phyloP scores from a whole-genome alignment of 2,113 vertebrate genomes.

The Diadophis punctatus region DNA sequence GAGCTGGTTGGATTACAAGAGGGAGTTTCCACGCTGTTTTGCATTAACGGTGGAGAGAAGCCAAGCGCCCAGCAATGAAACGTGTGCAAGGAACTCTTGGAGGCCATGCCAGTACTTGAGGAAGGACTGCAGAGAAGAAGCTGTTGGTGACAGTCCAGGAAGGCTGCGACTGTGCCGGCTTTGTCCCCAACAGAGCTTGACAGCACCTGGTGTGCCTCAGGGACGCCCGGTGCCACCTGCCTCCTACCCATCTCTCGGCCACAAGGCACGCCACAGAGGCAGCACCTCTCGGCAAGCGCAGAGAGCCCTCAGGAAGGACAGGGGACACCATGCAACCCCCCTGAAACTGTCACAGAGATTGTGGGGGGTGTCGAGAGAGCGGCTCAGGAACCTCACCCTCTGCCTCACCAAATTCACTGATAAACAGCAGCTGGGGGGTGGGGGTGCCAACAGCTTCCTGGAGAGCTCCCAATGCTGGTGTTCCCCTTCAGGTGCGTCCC shows the following conservation, averaged over 20 bases:
- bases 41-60: slow-evolving; percentile 24
- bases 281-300: background rate
- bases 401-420: background rate
- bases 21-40: slow-evolving; percentile 42
- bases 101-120: background rate
- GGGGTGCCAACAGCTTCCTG: background rate
- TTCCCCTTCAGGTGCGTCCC: background rate
- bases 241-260: background rate
- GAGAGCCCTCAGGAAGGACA: background rate
- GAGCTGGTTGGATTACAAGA: background rate
- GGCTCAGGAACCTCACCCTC: background rate
- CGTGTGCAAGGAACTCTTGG: background rate
- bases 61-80: slow-evolving; percentile 14
- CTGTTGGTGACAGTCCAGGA: background rate
- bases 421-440: background rate
- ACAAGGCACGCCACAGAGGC: background rate
- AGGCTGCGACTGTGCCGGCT: background rate
- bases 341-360: background rate
- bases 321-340: background rate
- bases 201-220: background rate
- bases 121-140: background rate
- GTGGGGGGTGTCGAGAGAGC: background rate
- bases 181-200: background rate
- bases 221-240: background rate
- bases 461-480: background rate